phyloP scores from a whole-genome alignment of 2,797 vertebrate species.

The Ambastaia sidthimunki region DNA sequence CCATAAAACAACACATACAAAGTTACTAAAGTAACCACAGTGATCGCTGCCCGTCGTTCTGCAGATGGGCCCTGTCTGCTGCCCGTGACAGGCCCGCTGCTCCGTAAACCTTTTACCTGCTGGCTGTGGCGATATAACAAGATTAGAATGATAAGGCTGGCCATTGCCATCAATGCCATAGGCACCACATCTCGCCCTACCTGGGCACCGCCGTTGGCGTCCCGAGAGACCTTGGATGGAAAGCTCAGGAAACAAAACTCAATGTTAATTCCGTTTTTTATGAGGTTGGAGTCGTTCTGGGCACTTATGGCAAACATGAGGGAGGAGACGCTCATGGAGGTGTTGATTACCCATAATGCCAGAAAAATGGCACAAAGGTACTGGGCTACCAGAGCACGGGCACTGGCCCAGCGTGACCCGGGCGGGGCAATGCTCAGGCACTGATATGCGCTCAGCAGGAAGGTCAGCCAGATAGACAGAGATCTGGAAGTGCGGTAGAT shows the following conservation, averaged over 20 bases:
- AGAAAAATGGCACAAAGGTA: slow-evolving; percentile 70
- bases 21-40: slow-evolving; percentile 73
- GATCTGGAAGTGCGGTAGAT: slow-evolving; percentile 75
- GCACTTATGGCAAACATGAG: slow-evolving; percentile 67
- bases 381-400: slow-evolving; percentile 53
- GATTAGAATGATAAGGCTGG: slow-evolving; percentile 75
- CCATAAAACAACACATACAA: slow-evolving; percentile 77
- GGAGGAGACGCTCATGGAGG: slow-evolving; percentile 64
- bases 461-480: slow-evolving; percentile 82
- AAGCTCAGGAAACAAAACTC: slow-evolving; percentile 75
- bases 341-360: slow-evolving; percentile 74
- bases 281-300: slow-evolving; percentile 56
- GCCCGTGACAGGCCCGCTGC: slow-evolving; percentile 31
- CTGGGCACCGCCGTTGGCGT: slow-evolving; percentile 71
- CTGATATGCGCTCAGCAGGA: slow-evolving; percentile 76
- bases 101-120: slow-evolving; percentile 69
- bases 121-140: slow-evolving; percentile 76
- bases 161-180: slow-evolving; percentile 75
- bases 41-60: slow-evolving; percentile 73
- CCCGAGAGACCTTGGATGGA: slow-evolving; percentile 67
- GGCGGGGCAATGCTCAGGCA: slow-evolving; percentile 75
- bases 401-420: slow-evolving; percentile 69
- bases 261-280: slow-evolving; percentile 68
- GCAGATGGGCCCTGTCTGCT: slow-evolving; percentile 51
- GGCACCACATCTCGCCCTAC: slow-evolving; percentile 77